These are phyloP conservation scores for Drosophila melanosoma DNA, from an alignment of 2,888 invertebrate species.

Conservation along the genomic window DNA sequence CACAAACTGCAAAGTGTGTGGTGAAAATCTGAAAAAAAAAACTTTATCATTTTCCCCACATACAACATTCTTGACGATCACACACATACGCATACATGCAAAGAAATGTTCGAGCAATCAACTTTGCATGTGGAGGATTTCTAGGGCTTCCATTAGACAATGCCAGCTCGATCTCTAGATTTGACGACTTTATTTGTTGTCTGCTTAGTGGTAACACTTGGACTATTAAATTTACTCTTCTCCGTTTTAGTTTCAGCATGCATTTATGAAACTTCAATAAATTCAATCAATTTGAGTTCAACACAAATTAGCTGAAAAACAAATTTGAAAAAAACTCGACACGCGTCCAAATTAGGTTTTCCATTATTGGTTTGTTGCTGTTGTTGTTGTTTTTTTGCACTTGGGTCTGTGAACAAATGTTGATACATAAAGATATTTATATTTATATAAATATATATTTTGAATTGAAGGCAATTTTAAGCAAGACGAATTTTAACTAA, in stretches of 20 bases:
- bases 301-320: constrained; percentile 6
- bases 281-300: not conserved
- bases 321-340: not conserved
- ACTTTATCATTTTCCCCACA: too few species aligned
- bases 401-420: constrained; percentile 10
- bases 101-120: too few species aligned
- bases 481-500: not conserved
- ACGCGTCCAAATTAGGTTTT: constrained; percentile 3
- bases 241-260: not conserved
- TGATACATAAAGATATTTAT: not conserved
- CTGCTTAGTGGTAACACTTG: not conserved
- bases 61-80: too few species aligned
- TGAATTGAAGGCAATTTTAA: not conserved
- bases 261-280: not conserved
- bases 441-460: not conserved
- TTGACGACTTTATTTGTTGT: too few species aligned
- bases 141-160: too few species aligned
- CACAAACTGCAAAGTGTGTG: too few species aligned
- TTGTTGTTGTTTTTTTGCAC: constrained; percentile 21
- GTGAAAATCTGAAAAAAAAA: too few species aligned
- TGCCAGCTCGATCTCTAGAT: too few species aligned
- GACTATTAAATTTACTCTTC: not conserved
- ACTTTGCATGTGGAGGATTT: too few species aligned
- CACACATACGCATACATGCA: too few species aligned
- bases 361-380: not conserved